A percentile compares a stretch with the other conserved stretches of the same genome.
Evolutionary conservation across 2,888 invertebrate species (phyloP).

Genomic region (Scotopteryx bipunctaria): DNA sequence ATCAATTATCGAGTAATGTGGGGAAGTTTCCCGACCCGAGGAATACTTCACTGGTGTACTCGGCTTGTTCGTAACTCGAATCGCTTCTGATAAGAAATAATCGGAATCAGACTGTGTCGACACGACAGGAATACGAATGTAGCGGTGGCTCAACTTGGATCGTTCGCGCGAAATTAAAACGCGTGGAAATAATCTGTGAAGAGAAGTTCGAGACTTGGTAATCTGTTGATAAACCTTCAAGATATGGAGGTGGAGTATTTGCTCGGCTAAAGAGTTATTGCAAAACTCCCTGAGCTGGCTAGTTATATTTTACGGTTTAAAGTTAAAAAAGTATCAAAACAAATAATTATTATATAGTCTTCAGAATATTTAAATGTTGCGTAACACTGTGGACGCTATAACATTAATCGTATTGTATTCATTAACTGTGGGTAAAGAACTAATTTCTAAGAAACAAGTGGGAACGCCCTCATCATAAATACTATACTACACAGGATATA

Average conservation of each 20-base stretch:
- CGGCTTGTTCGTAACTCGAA: slow-evolving; percentile 50
- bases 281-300: slow-evolving; percentile 14
- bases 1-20: slow-evolving; percentile 77
- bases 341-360: background rate
- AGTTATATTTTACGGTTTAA: slow-evolving; percentile 4
- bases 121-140: slow-evolving; percentile 48
- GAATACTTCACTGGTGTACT: slow-evolving; percentile 60
- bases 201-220: slow-evolving; percentile 31
- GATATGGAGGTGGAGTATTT: slow-evolving; percentile 23
- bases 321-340: background rate
- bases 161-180: slow-evolving; percentile 38
- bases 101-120: slow-evolving; percentile 39
- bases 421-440: no score
- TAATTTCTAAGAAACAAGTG: background rate
- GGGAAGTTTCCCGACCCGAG: slow-evolving; percentile 55
- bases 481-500: no score
- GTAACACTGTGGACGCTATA: background rate
- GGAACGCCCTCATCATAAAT: background rate
- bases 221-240: slow-evolving; percentile 29
- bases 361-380: background rate
- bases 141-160: slow-evolving; percentile 27
- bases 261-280: slow-evolving; percentile 17
- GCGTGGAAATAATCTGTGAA: slow-evolving; percentile 38
- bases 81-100: slow-evolving; percentile 54
- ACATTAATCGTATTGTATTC: background rate